These are phyloP conservation scores for Carlito syrichta DNA, from an alignment of 2,113 vertebrate genomes.

Conservation along the genomic window DNA sequence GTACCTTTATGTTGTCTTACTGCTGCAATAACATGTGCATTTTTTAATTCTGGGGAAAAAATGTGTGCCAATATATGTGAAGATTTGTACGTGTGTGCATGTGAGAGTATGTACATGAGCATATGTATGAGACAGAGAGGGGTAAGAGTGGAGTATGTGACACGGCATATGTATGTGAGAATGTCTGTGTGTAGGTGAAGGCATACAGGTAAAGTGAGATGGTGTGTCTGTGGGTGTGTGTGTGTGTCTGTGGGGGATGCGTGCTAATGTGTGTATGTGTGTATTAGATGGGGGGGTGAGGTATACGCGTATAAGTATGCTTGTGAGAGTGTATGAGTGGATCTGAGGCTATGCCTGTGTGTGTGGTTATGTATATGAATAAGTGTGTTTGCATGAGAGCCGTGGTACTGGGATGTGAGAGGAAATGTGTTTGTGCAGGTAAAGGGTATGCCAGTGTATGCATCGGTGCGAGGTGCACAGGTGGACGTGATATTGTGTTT, in stretches of 20 bases:
- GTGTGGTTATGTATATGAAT: not conserved
- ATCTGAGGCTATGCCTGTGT: not conserved
- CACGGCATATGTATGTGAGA: not conserved
- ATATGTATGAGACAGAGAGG: not conserved
- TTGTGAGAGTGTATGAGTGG: not conserved
- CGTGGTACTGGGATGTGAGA: too few species aligned
- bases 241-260: not conserved
- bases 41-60: not conserved
- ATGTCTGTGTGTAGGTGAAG: not conserved
- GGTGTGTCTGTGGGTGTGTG: not conserved
- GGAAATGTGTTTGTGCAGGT: not conserved
- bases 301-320: too few species aligned
- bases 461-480: rapidly evolving
- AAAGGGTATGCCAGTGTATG: rapidly evolving
- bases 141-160: not conserved
- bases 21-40: not conserved
- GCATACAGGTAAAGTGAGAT: not conserved
- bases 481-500: not conserved
- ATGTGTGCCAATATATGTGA: not conserved
- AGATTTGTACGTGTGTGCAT: not conserved
- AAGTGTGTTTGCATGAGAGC: not conserved
- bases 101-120: not conserved
- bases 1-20: not conserved
- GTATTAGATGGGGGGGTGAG: not conserved
- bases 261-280: not conserved